Percentiles rank a stretch among this genome's conserved stretches.
These are phyloP conservation scores for Saguinus midas DNA, from an alignment of 2,113 vertebrate species.

Conservation along the genomic window DNA sequence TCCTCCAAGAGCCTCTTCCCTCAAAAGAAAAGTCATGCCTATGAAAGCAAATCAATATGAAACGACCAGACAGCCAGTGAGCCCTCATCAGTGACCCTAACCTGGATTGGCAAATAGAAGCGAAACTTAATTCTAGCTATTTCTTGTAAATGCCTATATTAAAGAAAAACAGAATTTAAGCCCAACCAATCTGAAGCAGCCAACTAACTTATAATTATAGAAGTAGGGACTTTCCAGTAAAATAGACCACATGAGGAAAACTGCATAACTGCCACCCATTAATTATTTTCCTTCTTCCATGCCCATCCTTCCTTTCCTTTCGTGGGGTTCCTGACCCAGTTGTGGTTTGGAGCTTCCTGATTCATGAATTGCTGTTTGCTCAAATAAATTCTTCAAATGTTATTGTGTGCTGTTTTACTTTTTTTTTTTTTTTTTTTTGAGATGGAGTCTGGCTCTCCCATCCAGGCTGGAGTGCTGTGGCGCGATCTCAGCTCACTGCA, in stretches of 20 bases:
- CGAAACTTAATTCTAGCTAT: not conserved
- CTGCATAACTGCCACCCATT: not conserved
- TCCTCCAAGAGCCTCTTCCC: not conserved
- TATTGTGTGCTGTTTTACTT: not conserved
- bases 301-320: not conserved
- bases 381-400: not conserved
- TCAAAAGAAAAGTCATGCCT: not conserved
- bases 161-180: not conserved
- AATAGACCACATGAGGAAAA: not conserved
- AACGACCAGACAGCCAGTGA: not conserved
- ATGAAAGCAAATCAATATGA: not conserved
- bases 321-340: not conserved
- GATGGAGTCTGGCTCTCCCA: too few relatives aligned
- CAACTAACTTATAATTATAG: not conserved
- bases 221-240: not conserved
- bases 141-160: not conserved
- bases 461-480: too few relatives aligned
- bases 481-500: too few relatives aligned
- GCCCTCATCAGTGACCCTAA: not conserved
- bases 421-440: too few relatives aligned
- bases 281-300: not conserved
- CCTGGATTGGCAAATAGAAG: not conserved
- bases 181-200: not conserved
- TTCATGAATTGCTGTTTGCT: not conserved
- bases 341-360: not conserved